Evolutionary conservation across 30 jellyfish, hydroid and myxozoan genomes (phyloP), one percentile per base, ranked within the genome.

Genomic region (Hydra vulgaris): DNA sequence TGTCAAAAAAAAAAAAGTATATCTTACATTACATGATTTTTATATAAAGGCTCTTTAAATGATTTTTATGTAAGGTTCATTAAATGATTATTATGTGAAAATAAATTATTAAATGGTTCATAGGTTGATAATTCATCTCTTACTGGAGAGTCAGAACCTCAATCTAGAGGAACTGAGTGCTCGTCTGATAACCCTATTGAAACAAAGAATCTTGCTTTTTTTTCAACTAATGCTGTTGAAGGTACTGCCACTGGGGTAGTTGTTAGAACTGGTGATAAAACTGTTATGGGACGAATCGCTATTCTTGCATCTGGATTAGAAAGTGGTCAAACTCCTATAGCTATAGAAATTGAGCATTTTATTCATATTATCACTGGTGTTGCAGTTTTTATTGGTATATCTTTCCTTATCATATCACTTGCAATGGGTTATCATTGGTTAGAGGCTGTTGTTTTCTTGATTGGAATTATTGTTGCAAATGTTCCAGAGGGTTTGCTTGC

Each of bases 271-370:
- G 99, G 99, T 71, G 99, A 95, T 72, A 83, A 93, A 69, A 95
- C 99, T 23, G 96, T 95, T 67, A 95, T 95, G 99, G 99, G 99
- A 0, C 86, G 99, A 21, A 95, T 95, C 79, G 99, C 99, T n/a
- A 89, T 85, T 79, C 88, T 95, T 61, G 96, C 98, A 66, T 67
- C 87, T 8, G 96, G 96, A 8, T 84, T 95, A 56, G 97, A 95
- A 27, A 73, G 86, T 67, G 97, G 97, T 12, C 87, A 89, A 71
- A 95, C 99, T 17, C 99, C 99, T 4, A 95, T 95, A 76, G 99
- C 97, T 12, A 78, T 70, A 78, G 99, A 95, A 83, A 78, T 95
- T 76, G 96, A 89, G 61, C 97, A 95, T 87, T 94, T 94, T 78
- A 94, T 94, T 82, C 94, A 95, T 81, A 89, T 95, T 69, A 89